Evolutionary conservation across 2,797 vertebrate species (phyloP).

Genomic region (Tinamus major): DNA sequence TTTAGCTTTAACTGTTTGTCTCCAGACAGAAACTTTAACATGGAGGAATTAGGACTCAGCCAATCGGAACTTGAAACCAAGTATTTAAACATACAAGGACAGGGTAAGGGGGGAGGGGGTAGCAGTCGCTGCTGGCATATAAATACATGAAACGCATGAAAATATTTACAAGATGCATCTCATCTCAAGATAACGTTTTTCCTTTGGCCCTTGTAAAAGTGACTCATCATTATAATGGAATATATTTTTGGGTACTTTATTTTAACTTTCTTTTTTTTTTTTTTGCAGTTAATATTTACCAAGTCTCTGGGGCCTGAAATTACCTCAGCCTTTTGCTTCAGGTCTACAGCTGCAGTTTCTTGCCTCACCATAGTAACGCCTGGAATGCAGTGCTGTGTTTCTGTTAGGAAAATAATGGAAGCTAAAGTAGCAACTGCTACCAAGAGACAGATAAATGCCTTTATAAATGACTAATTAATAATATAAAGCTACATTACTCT

Average conservation of each 20-base stretch:
- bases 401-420: slow-evolving; percentile 88
- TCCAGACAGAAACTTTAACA: slow-evolving; percentile 33
- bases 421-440: slow-evolving; percentile 76
- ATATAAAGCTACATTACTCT: slow-evolving; percentile 57
- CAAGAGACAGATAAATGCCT: slow-evolving; percentile 74
- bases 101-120: background rate
- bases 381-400: slow-evolving; percentile 93
- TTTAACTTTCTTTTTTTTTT: slow-evolving; percentile 88
- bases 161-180: slow-evolving; percentile 70
- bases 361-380: slow-evolving; percentile 89
- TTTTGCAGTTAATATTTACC: slow-evolving; percentile 96
- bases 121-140: slow-evolving; percentile 40
- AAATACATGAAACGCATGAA: slow-evolving; percentile 70
- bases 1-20: background rate
- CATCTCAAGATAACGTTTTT: slow-evolving; percentile 76
- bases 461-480: slow-evolving; percentile 74
- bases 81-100: slow-evolving; percentile 39
- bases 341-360: slow-evolving; percentile 93
- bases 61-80: slow-evolving; percentile 64
- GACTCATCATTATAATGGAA: slow-evolving; percentile 73
- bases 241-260: slow-evolving; percentile 73
- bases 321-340: slow-evolving; percentile 92
- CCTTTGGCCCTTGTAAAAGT: slow-evolving; percentile 66
- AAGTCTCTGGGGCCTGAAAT: slow-evolving; percentile 90
- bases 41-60: slow-evolving; percentile 43